Conservation (phyloP, 2,113 vertebrate genomes). For the Pontoporia blainvillei region DNA sequence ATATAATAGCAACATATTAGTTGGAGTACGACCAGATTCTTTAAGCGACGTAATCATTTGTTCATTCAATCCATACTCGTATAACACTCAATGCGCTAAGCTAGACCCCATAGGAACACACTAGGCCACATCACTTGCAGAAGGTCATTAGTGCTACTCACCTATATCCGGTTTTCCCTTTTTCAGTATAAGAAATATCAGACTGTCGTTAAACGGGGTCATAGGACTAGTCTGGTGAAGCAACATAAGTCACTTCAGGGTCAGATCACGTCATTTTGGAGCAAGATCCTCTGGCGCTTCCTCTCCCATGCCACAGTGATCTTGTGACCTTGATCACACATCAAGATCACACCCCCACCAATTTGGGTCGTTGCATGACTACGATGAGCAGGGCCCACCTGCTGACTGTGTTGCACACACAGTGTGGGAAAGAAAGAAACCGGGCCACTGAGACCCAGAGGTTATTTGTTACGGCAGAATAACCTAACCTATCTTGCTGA, state of each 20-base stretch:
- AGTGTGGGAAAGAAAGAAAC: background rate
- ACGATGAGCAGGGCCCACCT: background rate
- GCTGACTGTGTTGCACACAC: background rate
- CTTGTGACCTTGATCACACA: fast-evolving
- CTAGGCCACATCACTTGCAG: background rate
- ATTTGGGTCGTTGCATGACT: background rate
- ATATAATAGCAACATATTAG: background rate
- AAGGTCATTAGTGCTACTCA: background rate
- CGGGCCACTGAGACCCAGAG: background rate
- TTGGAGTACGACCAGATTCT: background rate
- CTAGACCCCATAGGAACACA: background rate
- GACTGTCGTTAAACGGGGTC: background rate
- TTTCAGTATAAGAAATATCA: background rate
- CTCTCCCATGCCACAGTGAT: background rate
- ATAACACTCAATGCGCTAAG: background rate
- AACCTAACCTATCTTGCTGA: background rate
- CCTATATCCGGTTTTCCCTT: background rate
- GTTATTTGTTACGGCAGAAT: background rate
- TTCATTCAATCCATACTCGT: background rate
- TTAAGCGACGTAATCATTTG: background rate
- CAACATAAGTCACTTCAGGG: background rate
- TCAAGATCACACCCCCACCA: background rate
- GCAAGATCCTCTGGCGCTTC: background rate
- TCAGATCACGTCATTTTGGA: background rate
- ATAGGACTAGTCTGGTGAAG: background rate